Evolutionary conservation across 2,113 vertebrate genomes (phyloP), one percentile per base, ranked within the genome.

Genomic region (Acanthochromis polyacanthus): DNA sequence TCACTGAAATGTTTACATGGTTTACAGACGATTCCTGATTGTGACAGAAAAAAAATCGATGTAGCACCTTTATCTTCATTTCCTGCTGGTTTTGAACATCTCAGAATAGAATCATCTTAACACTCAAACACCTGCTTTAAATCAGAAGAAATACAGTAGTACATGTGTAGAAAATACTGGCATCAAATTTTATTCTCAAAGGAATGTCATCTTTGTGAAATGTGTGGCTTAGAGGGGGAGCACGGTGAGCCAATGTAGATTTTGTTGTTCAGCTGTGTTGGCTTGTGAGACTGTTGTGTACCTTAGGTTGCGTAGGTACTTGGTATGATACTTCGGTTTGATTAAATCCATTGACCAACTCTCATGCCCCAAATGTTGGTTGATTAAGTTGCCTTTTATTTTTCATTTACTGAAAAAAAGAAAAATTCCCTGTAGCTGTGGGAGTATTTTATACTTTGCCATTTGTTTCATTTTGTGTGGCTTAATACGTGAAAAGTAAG

Each of bases 401-500:
- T 62, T 56, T 3, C 45, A 50, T 73, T 55, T 15, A 28, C 8
- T 36, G 32, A 3, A 23, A 11, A 56, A 73, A 56, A 30, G 9
- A 7, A 14, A 25, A 32, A 64, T 40, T 58, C 15, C 36, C 19
- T 56, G 20, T 43, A 20, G 17, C 28, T 53, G 1, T 67, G 55
- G 20, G 53, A 51, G 55, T 38, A 43, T 36, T 67, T 65, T 23
- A 58, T 61, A 43, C 40, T 14, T 15, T 15, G 14, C 40, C 67
- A 5, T 43, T 58, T 28, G 45, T 69, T 86, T 73, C 7, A 45
- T 23, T 62, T 71, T 58, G 19, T 23, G 50, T 57, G 23, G 52
- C 30, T 55, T 62, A 45, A 50, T 62, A 45, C 66, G 17, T 53
- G 12, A 52, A 43, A 43, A 17, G 2, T 69, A n/a, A 51, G 43